Conservation (phyloP, 1,140 invertebrate species). For the Drosophila parabipectinata region DNA sequence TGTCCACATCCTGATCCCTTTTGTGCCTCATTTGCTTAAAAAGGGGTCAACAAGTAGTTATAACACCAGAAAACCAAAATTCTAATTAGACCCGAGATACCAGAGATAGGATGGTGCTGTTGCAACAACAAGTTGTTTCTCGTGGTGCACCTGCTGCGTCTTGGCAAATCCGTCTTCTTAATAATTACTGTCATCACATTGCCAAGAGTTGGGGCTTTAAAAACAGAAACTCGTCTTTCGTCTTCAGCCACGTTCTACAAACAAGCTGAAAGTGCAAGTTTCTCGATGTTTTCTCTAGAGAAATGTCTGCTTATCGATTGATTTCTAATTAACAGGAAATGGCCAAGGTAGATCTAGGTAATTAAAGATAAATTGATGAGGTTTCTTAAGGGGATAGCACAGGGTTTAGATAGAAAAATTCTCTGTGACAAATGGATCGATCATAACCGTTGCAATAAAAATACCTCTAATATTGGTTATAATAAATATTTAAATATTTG, state of each 20-base stretch:
- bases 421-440: neutral
- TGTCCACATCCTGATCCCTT: slow-evolving; percentile 64
- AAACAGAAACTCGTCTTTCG: slow-evolving; percentile 59
- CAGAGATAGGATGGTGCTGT: slow-evolving; percentile 38
- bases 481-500: slow-evolving; percentile 16
- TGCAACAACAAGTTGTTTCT: slow-evolving; percentile 13
- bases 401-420: too few species aligned
- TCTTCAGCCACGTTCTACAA: slow-evolving; percentile 58
- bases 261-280: slow-evolving; percentile 35
- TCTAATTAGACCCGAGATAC: slow-evolving; percentile 46
- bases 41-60: slow-evolving; percentile 36
- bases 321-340: slow-evolving; percentile 66
- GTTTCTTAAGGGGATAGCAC: neutral
- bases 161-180: slow-evolving; percentile 77
- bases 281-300: slow-evolving; percentile 44
- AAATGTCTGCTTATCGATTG: slow-evolving; percentile 59
- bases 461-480: neutral
- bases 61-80: slow-evolving; percentile 26
- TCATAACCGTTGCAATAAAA: neutral
- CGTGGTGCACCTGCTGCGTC: slow-evolving; percentile 8
- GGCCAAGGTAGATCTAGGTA: slow-evolving; percentile 20
- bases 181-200: slow-evolving; percentile 72
- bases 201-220: slow-evolving; percentile 22
- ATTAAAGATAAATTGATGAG: slow-evolving; percentile 5
- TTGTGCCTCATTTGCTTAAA: slow-evolving; percentile 2